Evolutionary conservation across 2,797 vertebrate species (phyloP), one percentile per base, ranked within the genome.

Genomic region (Leucoraja ocellata): DNA sequence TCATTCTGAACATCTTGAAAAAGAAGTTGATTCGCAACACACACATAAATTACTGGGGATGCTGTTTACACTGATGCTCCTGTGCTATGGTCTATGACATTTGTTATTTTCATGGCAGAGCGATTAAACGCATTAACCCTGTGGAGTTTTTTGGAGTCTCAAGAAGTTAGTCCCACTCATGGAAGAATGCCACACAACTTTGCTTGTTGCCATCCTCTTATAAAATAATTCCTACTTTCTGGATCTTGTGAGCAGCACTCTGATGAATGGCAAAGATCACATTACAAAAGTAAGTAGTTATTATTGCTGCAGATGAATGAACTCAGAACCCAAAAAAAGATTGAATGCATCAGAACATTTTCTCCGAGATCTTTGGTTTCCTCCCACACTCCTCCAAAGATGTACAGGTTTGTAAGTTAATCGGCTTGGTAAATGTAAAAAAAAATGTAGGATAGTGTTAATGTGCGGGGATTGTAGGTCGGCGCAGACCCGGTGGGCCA

Each of bases 1-100:
- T 65, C 83, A 65, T 86, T 86, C 25, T 18, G 16, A 68, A 4
- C n/a, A 32, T 18, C 84, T 88, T 88, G 46, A 36, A 65, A 86
- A 88, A 88, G 36, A 36, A 88, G 8, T 32, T 68, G 61, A 68
- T 88, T 68, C 61, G 68, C 28, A 88, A 88, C 71, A 84, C 23
- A 84, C 81, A 88, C 84, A 88, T 14, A 88, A 61, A 88, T 65
- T 65, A 14, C 65, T 88, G 84, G 61, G 61, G 28, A 2, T 88
- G 61, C n/a, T 36, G 63, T 28, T 86, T 86, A 63, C 25, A 84
- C n/a, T 86, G 83, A n/a, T 61, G n/a, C 25, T 86, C 9, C 84
- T 88, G 61, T 88, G 16, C n/a, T 68, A 88, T 65, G 14, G 84
- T 32, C 84, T 63, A 32, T 84, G 81, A 61, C 61, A 28, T 58